These are phyloP conservation scores for Scartelaos histophorus DNA, from an alignment of 2,113 vertebrate species.

Conservation along the genomic window DNA sequence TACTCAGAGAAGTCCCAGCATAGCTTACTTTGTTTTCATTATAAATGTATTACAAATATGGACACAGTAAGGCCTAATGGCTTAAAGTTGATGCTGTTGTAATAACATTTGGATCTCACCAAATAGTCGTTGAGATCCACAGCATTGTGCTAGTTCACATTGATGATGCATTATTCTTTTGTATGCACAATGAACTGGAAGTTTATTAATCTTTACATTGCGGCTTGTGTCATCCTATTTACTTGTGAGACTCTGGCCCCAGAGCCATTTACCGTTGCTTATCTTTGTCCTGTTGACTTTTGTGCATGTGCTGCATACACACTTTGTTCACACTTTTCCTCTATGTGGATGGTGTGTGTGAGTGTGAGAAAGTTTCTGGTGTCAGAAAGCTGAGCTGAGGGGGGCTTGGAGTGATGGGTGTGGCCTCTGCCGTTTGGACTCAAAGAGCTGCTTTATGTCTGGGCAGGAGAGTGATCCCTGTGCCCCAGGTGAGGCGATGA, in stretches of 20 bases:
- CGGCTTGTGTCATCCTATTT: constrained; percentile 62
- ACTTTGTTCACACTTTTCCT: constrained; percentile 23
- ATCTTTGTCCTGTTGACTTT: constrained; percentile 52
- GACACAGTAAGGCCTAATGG: constrained; percentile 20
- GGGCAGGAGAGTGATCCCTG: constrained; percentile 59
- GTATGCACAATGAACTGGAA: constrained; percentile 7
- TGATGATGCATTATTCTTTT: neutral
- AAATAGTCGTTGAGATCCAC: constrained; percentile 38
- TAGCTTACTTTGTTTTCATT: constrained; percentile 37
- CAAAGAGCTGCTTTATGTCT: constrained; percentile 74
- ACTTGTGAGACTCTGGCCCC: constrained; percentile 60
- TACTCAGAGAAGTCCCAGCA: constrained; percentile 34
- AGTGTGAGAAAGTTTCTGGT: constrained; percentile 78
- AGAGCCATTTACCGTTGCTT: constrained; percentile 63
- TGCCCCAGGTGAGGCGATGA: constrained; percentile 78
- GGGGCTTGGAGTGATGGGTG: constrained; percentile 7
- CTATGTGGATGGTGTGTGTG: constrained; percentile 48
- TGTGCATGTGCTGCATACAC: constrained; percentile 31
- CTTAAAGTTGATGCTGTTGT: constrained; percentile 39
- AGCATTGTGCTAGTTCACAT: neutral
- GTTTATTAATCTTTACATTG: constrained; percentile 43
- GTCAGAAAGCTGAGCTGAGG: constrained; percentile 55
- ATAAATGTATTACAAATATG: constrained; percentile 46
- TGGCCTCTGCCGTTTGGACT: constrained; percentile 35
- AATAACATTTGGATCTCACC: constrained; percentile 56